A percentile compares a stretch with the other conserved stretches of the same genome.
phyloP scores from a whole-genome alignment of 2,113 vertebrate genomes.

The Melanostigma gelatinosum region DNA sequence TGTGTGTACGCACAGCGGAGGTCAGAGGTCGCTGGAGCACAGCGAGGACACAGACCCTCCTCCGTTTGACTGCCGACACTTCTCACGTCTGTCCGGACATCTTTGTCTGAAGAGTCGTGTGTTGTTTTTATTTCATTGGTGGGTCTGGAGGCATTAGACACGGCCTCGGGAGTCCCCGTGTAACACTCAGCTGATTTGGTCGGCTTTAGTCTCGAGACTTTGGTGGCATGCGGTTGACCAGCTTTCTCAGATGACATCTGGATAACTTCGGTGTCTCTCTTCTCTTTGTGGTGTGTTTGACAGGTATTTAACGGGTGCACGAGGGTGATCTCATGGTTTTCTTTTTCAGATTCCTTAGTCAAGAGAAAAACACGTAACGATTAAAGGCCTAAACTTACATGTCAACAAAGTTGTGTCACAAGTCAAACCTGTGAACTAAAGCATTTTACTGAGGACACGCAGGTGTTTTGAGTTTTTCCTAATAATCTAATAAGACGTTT shows the following conservation, averaged over 20 bases:
- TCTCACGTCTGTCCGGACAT: slow-evolving; percentile 32
- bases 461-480: slow-evolving; percentile 2
- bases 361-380: slow-evolving; percentile 24
- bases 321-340: slow-evolving; percentile 46
- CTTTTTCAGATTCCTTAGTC: slow-evolving; percentile 66
- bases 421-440: not conserved
- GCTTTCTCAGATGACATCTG: slow-evolving; percentile 30
- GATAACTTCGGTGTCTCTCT: slow-evolving; percentile 24
- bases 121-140: slow-evolving; percentile 7
- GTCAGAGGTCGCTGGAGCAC: not conserved
- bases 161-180: slow-evolving; percentile 26
- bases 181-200: slow-evolving; percentile 40
- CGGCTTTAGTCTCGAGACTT: slow-evolving; percentile 22
- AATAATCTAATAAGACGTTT: not conserved
- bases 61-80: slow-evolving; percentile 78
- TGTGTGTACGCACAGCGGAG: slow-evolving; percentile 63
- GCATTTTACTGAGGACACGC: not conserved
- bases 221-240: slow-evolving; percentile 17
- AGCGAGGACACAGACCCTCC: not conserved
- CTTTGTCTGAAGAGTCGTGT: not conserved
- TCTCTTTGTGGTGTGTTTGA: slow-evolving; percentile 40
- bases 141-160: not conserved
- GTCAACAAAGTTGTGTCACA: not conserved
- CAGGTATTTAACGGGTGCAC: not conserved
- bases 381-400: not conserved